Base-by-base conservation (phyloP, 2,797 vertebrate genomes). In the Trachurus trachurus region DNA sequence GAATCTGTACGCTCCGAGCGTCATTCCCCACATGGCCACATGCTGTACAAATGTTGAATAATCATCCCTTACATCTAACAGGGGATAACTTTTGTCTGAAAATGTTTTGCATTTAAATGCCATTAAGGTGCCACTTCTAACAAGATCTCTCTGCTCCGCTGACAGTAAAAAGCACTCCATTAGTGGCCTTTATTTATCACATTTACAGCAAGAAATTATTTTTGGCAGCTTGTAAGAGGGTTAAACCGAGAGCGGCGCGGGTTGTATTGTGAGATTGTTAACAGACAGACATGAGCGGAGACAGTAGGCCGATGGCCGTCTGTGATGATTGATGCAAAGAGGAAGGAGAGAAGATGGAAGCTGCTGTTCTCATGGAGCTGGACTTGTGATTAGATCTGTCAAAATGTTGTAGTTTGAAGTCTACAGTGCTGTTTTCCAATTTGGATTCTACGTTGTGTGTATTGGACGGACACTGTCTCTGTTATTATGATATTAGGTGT, bases 121-220 rank as follows among this genome's bases (percentile, higher is more conserved):
- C 54, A 91, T 93, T 87, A 85, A 89, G 88, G 86, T 92, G 81
- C 81, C 85, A 78, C 80, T 89, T 90, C 77, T 85, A 88, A 88
- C 66, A 74, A 76, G 56, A 81, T 81, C 26, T 75, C 75, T 42
- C 67, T 60, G 17, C 70, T 78, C 31, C 2, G 66, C 63, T 65
- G 71, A 86, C 88, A 82, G 77, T 81, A 74, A 88, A 91, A 88
- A 83, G 53, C 83, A 84, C 81, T 89, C 89, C 73, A 91, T 89
- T 88, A 76, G 80, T 62, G 21, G 62, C 70, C 86, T 89, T 84
- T 89, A 83, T 92, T 89, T 87, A 78, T 92, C 89, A 88, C 80
- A 58, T 90, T 88, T 91, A 65, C 81, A 76, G 76, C 75, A 56
- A 78, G 74, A 87, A 88, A 92, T 90, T 42, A 74, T 80, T 89